phyloP scores from a whole-genome alignment of 1,140 invertebrate genomes.

The Trigoniulus corallinus region DNA sequence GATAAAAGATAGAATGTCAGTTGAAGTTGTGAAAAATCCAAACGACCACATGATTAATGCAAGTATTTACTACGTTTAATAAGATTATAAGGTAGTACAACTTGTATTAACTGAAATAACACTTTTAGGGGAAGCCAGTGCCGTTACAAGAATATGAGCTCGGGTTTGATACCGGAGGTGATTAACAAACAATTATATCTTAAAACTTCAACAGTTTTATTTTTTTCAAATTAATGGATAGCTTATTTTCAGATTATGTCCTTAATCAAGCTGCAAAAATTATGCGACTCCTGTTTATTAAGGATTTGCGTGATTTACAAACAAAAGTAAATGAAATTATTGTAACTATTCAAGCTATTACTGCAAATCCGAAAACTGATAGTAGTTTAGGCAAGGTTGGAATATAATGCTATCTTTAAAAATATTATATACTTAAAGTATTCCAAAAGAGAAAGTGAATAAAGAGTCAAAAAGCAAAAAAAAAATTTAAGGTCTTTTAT shows the following conservation, averaged over 20 bases:
- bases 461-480: too few relatives aligned
- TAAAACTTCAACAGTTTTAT: neutral
- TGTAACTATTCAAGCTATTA: constrained; percentile 76
- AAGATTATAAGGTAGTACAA: neutral
- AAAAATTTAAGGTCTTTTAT: too few relatives aligned
- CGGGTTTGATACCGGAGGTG: constrained; percentile 43
- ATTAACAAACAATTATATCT: neutral
- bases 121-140: constrained; percentile 43
- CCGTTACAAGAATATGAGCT: constrained; percentile 44
- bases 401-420: constrained; percentile 28
- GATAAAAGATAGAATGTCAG: constrained; percentile 44
- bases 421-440: too few relatives aligned
- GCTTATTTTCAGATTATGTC: constrained; percentile 34
- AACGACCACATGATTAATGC: constrained; percentile 32
- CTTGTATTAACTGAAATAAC: neutral
- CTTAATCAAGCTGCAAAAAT: constrained; percentile 60
- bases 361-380: constrained; percentile 94
- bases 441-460: too few relatives aligned
- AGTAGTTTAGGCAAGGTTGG: constrained; percentile 88
- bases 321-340: constrained; percentile 88
- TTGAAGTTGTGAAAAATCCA: constrained; percentile 44
- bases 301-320: constrained; percentile 77
- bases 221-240: neutral
- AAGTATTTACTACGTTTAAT: constrained; percentile 12
- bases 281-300: constrained; percentile 72